Evolutionary conservation across 2,113 vertebrate genomes (phyloP).

Genomic region (Hemiprocne comata): DNA sequence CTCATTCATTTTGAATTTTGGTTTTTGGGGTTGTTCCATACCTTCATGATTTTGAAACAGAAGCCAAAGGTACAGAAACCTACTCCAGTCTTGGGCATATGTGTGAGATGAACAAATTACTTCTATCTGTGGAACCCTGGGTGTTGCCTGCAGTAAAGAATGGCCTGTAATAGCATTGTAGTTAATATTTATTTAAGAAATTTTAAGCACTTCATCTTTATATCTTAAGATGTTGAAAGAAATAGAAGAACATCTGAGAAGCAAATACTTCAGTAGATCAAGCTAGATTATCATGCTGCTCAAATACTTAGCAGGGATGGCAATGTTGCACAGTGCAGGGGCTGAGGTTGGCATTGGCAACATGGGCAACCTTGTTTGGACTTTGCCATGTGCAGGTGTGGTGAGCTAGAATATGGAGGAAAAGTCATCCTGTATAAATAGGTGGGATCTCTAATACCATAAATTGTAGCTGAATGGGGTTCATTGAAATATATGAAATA

Average conservation of each 20-base stretch:
- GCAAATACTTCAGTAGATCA: conserved; percentile 1
- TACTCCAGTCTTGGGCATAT: background rate
- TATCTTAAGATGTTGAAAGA: background rate
- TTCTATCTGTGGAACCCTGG: background rate
- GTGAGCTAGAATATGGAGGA: background rate
- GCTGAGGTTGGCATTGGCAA: background rate
- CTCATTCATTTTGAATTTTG: background rate
- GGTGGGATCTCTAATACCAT: background rate
- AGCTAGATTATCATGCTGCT: background rate
- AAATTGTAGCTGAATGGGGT: background rate
- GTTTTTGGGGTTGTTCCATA: background rate
- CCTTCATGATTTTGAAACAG: background rate
- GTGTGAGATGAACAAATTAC: background rate
- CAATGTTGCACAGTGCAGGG: background rate
- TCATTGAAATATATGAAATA: too few species aligned
- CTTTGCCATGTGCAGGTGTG: background rate
- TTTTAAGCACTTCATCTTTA: background rate
- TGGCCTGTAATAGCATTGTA: background rate
- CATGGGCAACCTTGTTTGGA: background rate
- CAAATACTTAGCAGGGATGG: background rate
- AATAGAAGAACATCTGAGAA: background rate
- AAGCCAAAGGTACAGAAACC: background rate
- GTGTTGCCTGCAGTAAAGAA: background rate
- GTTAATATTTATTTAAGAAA: conserved; percentile 3
- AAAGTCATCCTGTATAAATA: background rate